Evolutionary conservation across 2,113 vertebrate genomes (phyloP), one percentile per base, ranked within the genome.

Genomic region (Brachypodius melanocephalos): DNA sequence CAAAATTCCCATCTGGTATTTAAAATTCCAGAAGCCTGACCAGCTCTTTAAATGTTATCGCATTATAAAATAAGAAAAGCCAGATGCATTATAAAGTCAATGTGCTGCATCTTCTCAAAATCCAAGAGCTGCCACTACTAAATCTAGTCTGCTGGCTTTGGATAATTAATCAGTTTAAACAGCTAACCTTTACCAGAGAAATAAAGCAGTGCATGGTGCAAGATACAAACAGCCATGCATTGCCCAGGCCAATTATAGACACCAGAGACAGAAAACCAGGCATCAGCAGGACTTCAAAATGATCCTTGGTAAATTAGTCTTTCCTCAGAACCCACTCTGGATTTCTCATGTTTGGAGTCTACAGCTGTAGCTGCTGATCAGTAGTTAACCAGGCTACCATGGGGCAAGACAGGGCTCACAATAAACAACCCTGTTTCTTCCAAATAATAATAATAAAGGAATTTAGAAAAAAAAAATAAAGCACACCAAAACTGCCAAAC

Each of bases 131-230:
- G 72, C 45, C 29, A 32, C 61, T 79, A 40, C 78, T 65, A 46
- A 94, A 89, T 91, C 76, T 74, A 62, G 66, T 62, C 54, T 83
- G 51, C 69, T 45, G 85, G 34, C 40, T 67, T 3, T 86, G 57
- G 96, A 67, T 61, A 95, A 88, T 86, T 85, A 84, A 89, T 93
- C 65, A 80, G 36, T 75, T 75, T 85, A 85, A 95, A 51, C 32
- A 32, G 54, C n/a, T 58, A 82, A 61, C 71, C 49, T 89, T 83
- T 94, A 91, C 42, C 62, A 94, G n/a, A 76, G 16, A 88, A 90
- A 75, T 42, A 68, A 89, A 87, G 29, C 36, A 49, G 66, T 58
- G 22, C 25, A 2, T 14, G 26, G 36, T 69, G 38, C 42, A 49
- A 85, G 82, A 80, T 32, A 63, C 22, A 40, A 72, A 75, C n/a